A percentile compares a stretch with the other conserved stretches of the same genome.
Conservation (phyloP, 2,888 invertebrate species). For the Pomacea canaliculata region DNA sequence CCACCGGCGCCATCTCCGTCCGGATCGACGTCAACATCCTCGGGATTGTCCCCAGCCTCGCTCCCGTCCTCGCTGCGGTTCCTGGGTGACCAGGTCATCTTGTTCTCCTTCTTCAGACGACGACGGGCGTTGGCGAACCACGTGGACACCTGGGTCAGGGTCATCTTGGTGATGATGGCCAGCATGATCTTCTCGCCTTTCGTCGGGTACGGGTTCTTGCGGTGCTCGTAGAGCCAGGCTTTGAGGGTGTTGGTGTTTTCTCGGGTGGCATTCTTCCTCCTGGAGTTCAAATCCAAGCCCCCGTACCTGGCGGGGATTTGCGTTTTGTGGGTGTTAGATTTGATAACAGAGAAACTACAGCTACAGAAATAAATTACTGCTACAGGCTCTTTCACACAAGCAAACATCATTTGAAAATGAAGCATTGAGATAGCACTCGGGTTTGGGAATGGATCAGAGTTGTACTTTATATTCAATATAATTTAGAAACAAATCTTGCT, state of each 20-base stretch:
- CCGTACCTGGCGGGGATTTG: slow-evolving; percentile 16
- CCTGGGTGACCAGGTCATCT: slow-evolving; percentile 97
- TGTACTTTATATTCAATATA: too few species aligned
- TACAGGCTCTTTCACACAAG: too few species aligned
- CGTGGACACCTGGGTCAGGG: slow-evolving; percentile 76
- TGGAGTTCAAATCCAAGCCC: slow-evolving; percentile 85
- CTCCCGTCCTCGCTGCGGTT: slow-evolving; percentile 73
- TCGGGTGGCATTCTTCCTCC: slow-evolving; percentile 96
- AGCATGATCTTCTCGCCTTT: slow-evolving; percentile 97
- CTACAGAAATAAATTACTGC: too few species aligned
- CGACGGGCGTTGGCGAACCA: slow-evolving; percentile 91
- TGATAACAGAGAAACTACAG: not conserved
- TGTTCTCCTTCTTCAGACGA: slow-evolving; percentile 95
- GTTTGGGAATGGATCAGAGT: too few species aligned
- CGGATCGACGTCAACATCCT: slow-evolving; percentile 53
- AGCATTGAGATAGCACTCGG: too few species aligned
- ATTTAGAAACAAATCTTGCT: too few species aligned
- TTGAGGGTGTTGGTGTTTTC: slow-evolving; percentile 98
- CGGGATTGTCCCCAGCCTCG: slow-evolving; percentile 68
- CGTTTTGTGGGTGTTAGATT: not conserved
- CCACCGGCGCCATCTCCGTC: slow-evolving; percentile 59
- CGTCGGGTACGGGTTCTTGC: slow-evolving; percentile 95
- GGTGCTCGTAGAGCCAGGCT: slow-evolving; percentile 97
- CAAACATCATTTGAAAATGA: too few species aligned
- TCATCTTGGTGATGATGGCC: slow-evolving; percentile 96